Base-by-base conservation (phyloP, 2,888 invertebrate genomes). In the Leptarthrus brevirostris region DNA sequence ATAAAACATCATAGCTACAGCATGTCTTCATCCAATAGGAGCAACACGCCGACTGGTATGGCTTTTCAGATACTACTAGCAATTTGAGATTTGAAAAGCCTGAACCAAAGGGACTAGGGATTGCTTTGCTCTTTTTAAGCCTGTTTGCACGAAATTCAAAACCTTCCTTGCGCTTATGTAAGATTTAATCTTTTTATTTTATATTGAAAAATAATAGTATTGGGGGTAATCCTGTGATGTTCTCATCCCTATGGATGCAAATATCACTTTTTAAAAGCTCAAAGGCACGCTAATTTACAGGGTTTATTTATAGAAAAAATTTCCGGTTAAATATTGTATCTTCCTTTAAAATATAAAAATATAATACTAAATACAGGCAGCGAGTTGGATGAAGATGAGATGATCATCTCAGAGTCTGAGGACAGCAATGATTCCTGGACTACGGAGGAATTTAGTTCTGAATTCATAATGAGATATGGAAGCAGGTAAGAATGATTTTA, bases 371-470 rank as follows among this genome's bases (percentile, higher is more conserved):
- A 30, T 84, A 8, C 83, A 91, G 91, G 90, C 75, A 91, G 90
- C 81, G 91, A 91, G 84, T 88, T 89, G 84, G 91, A 92, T 81
- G 91, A 91, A 81, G 90, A 90, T 79, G 90, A 91, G 81, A 87
- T 87, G 82, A 86, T 89, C 79, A 86, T 89, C 82, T 91, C 90
- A 79, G 91, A 91, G 79, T 91, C 92, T 36, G 92, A 93, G 83
- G 92, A 93, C 84, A 93, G 93, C 84, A 92, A 93, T 84, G 93
- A 93, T 81, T 92, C 92, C 8, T 92, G 92, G 91, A 90, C 91
- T 74, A 91, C 90, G 36, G 93, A 93, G 83, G 93, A 93, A 83
- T 92, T 92, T 82, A 92, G 92, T 80, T 90, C 92, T 0, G 93
- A 93, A 81, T 91, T 90, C 81, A 93, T 93, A 79, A 87, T 93